Base-by-base conservation (phyloP, 2,888 invertebrate genomes). In the Heliconius ethilla region DNA sequence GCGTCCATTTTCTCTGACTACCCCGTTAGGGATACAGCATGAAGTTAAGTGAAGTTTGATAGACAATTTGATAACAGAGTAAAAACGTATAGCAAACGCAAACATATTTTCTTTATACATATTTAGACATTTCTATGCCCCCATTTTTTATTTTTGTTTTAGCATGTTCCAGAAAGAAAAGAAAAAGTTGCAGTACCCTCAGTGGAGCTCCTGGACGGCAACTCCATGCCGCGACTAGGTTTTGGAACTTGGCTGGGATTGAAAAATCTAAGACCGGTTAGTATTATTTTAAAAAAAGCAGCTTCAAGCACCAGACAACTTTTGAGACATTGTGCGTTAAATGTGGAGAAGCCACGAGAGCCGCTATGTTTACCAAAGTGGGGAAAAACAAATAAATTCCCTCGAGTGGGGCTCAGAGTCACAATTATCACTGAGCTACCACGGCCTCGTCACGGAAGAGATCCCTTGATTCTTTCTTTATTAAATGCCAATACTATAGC, bases 161-260 rank as follows among this genome's bases (percentile, higher is more conserved):
- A 67, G 67, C n/a, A 40, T 67, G 67, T 40, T 25, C 67, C n/a
- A 40, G 29, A 10, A 18, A 66, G 22, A 29, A n/a, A 40, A 29
- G 29, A 55, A 6, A 33, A 55, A 13, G 1, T 15, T 18, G 25
- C 40, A 25, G 33, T 33, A 10, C 67, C 67, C 4, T 67, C n/a
- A 6, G n/a, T 67, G 13, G 93, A 92, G 81, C 89, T 96, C 63
- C 95, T 95, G 85, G 95, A 95, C 89, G 96, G 96, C 0, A 84
- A 86, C 6, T 87, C 92, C 73, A 95, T 96, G 86, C 96, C 96
- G 0, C 86, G 92, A 25, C 82, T 96, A 29, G 96, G 96, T 0
- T 86, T 97, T 22, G 96, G 96, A 2, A 97, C 96, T 0, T 96
- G 92, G 92, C 87, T 96, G 79, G 91, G 92, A 0, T 79, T 85